A percentile compares a stretch with the other conserved stretches of the same genome.
phyloP scores from a whole-genome alignment of 2,113 vertebrate species.

The Amphiprion percula region DNA sequence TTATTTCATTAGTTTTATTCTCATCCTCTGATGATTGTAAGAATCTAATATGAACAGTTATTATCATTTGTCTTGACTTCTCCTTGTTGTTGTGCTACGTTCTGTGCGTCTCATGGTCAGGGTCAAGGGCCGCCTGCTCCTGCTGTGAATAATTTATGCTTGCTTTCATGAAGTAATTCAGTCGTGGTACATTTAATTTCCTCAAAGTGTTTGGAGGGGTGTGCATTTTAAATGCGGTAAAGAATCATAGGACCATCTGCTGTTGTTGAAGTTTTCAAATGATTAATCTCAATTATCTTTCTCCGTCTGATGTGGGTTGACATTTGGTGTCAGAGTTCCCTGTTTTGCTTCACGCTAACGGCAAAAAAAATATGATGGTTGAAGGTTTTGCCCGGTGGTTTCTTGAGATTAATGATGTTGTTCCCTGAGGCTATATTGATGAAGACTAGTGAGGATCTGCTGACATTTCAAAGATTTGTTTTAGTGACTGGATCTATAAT shows the following conservation, averaged over 20 bases:
- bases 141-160: background rate
- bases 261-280: slow-evolving; percentile 11
- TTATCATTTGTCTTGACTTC: too few species aligned
- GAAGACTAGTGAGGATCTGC: slow-evolving; percentile 9
- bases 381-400: slow-evolving; percentile 10
- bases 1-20: background rate
- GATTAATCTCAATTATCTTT: slow-evolving; percentile 35
- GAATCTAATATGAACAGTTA: too few species aligned
- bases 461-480: slow-evolving; percentile 20
- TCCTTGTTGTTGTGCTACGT: too few species aligned
- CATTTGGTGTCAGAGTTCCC: slow-evolving; percentile 38
- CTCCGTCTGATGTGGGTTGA: slow-evolving; percentile 13
- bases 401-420: slow-evolving; percentile 38
- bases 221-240: slow-evolving; percentile 2
- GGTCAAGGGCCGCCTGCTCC: too few species aligned
- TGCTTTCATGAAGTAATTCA: background rate
- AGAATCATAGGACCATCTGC: slow-evolving; percentile 29
- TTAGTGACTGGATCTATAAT: background rate
- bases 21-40: too few species aligned
- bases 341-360: slow-evolving; percentile 17
- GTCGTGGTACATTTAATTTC: background rate
- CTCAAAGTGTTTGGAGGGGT: background rate
- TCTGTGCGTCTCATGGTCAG: too few species aligned
- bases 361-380: slow-evolving; percentile 2
- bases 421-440: slow-evolving; percentile 36